Evolutionary conservation across 2,113 vertebrate species (phyloP).

Genomic region (Heterocephalus glaber): DNA sequence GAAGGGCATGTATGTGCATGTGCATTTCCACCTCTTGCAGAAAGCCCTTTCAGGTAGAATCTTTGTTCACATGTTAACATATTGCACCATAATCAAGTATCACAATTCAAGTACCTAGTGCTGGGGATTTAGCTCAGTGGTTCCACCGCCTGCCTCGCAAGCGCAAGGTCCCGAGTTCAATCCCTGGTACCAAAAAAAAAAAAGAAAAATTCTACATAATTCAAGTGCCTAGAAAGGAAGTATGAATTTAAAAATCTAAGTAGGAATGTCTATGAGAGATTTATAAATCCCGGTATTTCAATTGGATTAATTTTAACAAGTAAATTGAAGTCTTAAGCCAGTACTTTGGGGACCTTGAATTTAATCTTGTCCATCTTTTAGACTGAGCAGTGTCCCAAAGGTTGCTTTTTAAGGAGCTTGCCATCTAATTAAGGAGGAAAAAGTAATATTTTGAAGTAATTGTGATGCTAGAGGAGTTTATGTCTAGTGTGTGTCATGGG

Average conservation of each 20-base stretch:
- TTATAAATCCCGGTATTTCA: not conserved
- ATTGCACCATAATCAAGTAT: not conserved
- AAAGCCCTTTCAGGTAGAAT: not conserved
- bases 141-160: too few relatives aligned
- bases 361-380: not conserved
- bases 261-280: not conserved
- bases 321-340: not conserved
- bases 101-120: too few relatives aligned
- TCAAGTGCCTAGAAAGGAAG: not conserved
- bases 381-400: not conserved
- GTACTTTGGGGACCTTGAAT: not conserved
- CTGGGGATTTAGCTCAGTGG: too few relatives aligned
- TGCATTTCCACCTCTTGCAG: fast-evolving
- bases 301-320: not conserved
- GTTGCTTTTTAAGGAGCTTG: not conserved
- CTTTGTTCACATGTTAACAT: not conserved
- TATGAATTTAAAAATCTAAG: not conserved
- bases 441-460: not conserved
- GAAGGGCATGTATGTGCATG: fast-evolving
- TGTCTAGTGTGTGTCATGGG: fast-evolving
- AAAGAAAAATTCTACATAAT: too few relatives aligned
- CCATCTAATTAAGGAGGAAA: not conserved
- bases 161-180: too few relatives aligned
- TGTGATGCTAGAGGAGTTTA: not conserved
- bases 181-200: too few relatives aligned